These are phyloP conservation scores for Syngnathoides biaculeatus DNA, from an alignment of 2,113 vertebrate species.

Conservation along the genomic window DNA sequence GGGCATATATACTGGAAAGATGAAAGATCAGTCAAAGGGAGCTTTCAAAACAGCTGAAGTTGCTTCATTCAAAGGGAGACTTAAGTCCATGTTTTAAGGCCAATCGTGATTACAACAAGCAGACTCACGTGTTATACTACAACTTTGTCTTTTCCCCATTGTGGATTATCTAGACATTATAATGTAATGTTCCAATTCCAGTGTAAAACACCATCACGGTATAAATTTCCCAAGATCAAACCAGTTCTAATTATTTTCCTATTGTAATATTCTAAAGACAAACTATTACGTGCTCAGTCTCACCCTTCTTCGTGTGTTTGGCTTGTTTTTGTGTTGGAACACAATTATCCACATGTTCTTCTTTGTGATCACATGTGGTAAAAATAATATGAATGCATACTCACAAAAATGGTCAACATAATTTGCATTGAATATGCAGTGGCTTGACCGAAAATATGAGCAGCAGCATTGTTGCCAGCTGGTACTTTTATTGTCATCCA, in stretches of 20 bases:
- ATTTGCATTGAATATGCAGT: neutral
- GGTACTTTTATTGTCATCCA: neutral
- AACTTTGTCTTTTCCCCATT: neutral
- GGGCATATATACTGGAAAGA: conserved; percentile 10
- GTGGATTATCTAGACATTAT: neutral
- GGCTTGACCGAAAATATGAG: neutral
- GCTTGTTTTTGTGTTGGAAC: neutral
- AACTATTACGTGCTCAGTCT: neutral
- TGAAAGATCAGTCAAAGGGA: conserved; percentile 23
- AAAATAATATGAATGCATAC: conserved; percentile 4
- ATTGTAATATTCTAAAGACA: neutral
- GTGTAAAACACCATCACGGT: neutral
- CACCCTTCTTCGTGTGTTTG: neutral
- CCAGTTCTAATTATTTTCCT: neutral
- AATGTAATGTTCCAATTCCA: neutral
- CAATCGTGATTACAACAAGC: neutral
- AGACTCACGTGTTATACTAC: neutral
- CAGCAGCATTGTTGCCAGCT: neutral
- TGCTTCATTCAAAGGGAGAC: neutral
- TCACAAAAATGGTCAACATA: neutral
- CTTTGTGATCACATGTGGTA: neutral
- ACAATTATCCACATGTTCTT: conserved; percentile 8
- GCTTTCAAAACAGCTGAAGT: conserved; percentile 8
- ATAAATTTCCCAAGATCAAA: neutral
- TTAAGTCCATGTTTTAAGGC: neutral